Base-by-base conservation (phyloP, 2,797 vertebrate species). In the Euphonia xanthogaster region DNA sequence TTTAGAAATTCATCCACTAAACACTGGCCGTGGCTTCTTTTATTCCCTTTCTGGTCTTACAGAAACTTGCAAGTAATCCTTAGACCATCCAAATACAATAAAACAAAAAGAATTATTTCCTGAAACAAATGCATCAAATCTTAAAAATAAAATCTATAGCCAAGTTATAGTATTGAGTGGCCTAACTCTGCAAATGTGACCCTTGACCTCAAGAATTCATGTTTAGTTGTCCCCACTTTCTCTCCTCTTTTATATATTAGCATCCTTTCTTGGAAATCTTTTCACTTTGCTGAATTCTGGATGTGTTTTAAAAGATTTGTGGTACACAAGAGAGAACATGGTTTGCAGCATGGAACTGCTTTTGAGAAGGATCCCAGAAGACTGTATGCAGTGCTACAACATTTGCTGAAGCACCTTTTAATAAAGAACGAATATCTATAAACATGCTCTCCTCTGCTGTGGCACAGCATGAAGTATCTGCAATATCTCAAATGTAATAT, bases 371-470 rank as follows among this genome's bases (percentile, higher is more conserved):
- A 81, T 70, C 31, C 21, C 74, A 90, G 51, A 75, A 81, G 51
- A 6, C 24, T 76, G 28, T 45, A 37, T 44, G 37, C 53, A 71
- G 48, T 50, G 57, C 48, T 86, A 66, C 17, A 55, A 31, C 0
- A 2, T 70, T 73, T 91, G 51, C 60, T 91, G 77, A 93, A 91
- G 28, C 21, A 91, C 24, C 20, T 85, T 92, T 70, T 81, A 72
- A 90, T 75, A 79, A 70, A 70, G 28, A 88, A 40, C 13, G 88
- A 90, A 72, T 81, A 81, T 87, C 92, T 93, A 88, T 72, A 92
- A 87, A 60, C 47, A n/a, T 18, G 6, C 4, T 73, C 27, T 73
- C 51, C n/a, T 76, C 72, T 70, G 31, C 71, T 51, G 39, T 58
- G 84, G 77, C 77, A 51, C 30, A 40, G 47, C 24, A 51, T 70